These are phyloP conservation scores for Cyphomyrus discorhynchus DNA, from an alignment of 2,113 vertebrate species.

Conservation along the genomic window DNA sequence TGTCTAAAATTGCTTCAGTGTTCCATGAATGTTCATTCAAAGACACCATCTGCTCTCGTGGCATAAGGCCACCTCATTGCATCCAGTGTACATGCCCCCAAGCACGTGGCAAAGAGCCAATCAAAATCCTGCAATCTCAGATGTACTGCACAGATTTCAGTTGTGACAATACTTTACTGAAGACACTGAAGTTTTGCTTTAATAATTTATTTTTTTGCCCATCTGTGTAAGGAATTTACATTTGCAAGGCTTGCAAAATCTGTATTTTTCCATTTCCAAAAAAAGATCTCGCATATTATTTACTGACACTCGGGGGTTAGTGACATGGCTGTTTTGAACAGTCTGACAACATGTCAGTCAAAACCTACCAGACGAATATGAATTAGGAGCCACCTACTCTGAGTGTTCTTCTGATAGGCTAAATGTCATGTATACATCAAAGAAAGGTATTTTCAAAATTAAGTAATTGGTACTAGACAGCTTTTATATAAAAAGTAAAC, in stretches of 20 bases:
- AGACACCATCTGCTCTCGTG: neutral
- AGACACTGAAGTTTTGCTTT: neutral
- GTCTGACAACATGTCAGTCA: neutral
- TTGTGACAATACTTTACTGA: neutral
- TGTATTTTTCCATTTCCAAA: neutral
- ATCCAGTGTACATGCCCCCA: neutral
- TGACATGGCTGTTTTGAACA: neutral
- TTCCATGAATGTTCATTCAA: constrained; percentile 3
- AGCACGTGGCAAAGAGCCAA: neutral
- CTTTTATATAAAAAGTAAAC: neutral
- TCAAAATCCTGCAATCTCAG: neutral
- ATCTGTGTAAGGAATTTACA: neutral
- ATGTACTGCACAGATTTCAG: neutral
- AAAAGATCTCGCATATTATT: neutral
- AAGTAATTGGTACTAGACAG: neutral
- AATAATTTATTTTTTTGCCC: neutral
- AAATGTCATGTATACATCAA: neutral
- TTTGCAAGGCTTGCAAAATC: neutral
- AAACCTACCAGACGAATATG: neutral
- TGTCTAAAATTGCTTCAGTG: neutral
- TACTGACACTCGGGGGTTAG: neutral
- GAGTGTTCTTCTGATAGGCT: neutral
- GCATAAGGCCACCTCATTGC: neutral
- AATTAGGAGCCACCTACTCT: neutral
- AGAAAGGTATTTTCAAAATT: neutral